Evolutionary conservation across 2,888 invertebrate genomes (phyloP), one percentile per base, ranked within the genome.

Genomic region (Leptopilina syphax): DNA sequence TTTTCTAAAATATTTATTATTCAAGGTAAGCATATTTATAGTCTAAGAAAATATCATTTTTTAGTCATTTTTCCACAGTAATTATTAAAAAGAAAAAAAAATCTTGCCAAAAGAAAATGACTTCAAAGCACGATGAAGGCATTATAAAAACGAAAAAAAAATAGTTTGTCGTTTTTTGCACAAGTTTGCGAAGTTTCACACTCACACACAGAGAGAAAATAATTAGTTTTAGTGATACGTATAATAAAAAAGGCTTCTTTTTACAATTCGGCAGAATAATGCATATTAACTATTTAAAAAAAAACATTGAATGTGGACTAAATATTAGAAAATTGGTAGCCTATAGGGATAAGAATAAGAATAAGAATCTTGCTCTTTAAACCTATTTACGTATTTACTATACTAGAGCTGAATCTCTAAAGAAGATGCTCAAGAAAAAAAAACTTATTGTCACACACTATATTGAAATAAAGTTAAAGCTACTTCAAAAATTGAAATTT

Each of bases 311-410:
- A 73, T 73, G 34, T 73, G 73, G 57, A 73, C 54, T 57, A 73
- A 73, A 73, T 73, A 73, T 73, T 73, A 73, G 73, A 18, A 13
- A 57, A n/a, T 57, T 73, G 27, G 27, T 73, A 54, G 57, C 73
- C 57, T 63, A 63, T 63, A 63, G 63, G 63, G 73, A 34, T 34
- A 73, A 73, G 54, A 73, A 73, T 73, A 34, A 73, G 27, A 54
- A 34, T 54, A 34, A 18, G 18, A 18, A 70, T 70, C 70, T 73
- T 73, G 73, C 73, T 57, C 57, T 73, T 57, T 57, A n/a, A 44
- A 70, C 27, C 50, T 70, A 44, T 24, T 54, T 27, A 54, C 18
- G 70, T 70, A 70, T 70, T 70, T 8, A 54, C 27, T 24, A 54
- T 70, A 27, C 13, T 9, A 27, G 68, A 27, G 18, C 24, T 70